Evolutionary conservation across 30 jellyfish, hydroid and myxozoan species (phyloP), one percentile per base, ranked within the genome.

Genomic region (Calvadosia cruxmelitensis): DNA sequence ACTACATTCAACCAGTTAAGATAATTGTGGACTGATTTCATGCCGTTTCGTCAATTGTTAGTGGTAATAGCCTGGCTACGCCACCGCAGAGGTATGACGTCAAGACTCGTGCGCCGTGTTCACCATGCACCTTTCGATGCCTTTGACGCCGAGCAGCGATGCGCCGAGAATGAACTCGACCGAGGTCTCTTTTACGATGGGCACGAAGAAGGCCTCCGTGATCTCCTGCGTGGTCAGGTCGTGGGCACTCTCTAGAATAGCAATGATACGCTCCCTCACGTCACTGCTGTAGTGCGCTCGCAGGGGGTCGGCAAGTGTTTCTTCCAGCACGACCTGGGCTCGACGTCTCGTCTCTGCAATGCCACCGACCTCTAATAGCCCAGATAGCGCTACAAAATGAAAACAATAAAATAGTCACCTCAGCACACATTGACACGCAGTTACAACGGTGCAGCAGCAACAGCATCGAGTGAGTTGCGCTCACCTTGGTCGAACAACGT

Each of bases 401-500:
- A 63, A 49, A 13, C 53, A 26, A 66, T 34, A 5, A 32, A 30
- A 5, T 42, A 42, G 57, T 42, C 57, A 42, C 20, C 15, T 42
- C 20, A 5, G 57, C 15, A 42, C 20, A 5, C 20, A 42, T 42
- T 42, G 57, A 42, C n/a, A 42, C 57, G 20, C 57, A 42, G 10
- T 42, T 42, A 42, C 10, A 42, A 42, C 20, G n/a, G n/a, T n/a
- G n/a, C n/a, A n/a, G n/a, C n/a, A n/a, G n/a, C 20, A 42, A 42
- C 10, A 5, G 57, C 10, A 42, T 42, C 57, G 57, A 20, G 57
- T 5, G 57, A 30, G 20, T 63, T 2, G 2, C 1, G 3, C 73
- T 57, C 67, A 89, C 98, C 98, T 81, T 77, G 89, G 65, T 89
- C 98, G 68, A 89, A 89, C 13, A 89, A 49, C 34, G 98, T 81